Evolutionary conservation across 2,113 vertebrate genomes (phyloP).

Genomic region (Sinocyclocheilus grahami): DNA sequence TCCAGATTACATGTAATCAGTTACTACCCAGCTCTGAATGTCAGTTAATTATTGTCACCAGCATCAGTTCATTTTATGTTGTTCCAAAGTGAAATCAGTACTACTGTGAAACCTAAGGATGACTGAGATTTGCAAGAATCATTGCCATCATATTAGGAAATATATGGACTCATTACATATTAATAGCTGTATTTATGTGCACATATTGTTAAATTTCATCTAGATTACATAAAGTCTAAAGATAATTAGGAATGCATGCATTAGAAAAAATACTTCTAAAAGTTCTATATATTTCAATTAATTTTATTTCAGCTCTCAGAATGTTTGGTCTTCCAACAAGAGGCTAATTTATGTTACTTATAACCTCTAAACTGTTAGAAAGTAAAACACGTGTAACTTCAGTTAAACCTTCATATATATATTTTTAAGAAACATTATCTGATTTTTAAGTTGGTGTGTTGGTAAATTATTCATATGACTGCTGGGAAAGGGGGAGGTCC

Average conservation of each 20-base stretch:
- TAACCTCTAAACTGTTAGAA: neutral
- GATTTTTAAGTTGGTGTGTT: neutral
- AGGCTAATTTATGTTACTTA: neutral
- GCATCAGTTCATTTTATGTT: too few species aligned
- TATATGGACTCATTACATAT: neutral
- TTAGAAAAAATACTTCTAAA: neutral
- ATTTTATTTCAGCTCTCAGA: neutral
- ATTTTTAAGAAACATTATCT: too few species aligned
- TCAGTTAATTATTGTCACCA: too few species aligned
- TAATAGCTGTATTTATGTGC: too few species aligned
- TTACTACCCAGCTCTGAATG: too few species aligned
- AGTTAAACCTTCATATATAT: neutral
- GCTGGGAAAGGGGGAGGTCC: neutral
- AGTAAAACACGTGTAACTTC: neutral
- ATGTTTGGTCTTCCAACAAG: neutral
- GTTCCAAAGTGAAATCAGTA: too few species aligned
- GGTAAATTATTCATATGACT: neutral
- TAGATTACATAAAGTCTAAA: neutral
- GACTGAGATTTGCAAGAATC: neutral
- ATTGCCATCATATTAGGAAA: neutral
- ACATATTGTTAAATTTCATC: neutral
- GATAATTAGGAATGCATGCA: neutral
- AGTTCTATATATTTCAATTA: neutral
- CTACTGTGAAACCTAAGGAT: neutral
- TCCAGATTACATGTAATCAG: too few species aligned